phyloP scores from a whole-genome alignment of 2,888 invertebrate species.

The Drosophila gaucha region DNA sequence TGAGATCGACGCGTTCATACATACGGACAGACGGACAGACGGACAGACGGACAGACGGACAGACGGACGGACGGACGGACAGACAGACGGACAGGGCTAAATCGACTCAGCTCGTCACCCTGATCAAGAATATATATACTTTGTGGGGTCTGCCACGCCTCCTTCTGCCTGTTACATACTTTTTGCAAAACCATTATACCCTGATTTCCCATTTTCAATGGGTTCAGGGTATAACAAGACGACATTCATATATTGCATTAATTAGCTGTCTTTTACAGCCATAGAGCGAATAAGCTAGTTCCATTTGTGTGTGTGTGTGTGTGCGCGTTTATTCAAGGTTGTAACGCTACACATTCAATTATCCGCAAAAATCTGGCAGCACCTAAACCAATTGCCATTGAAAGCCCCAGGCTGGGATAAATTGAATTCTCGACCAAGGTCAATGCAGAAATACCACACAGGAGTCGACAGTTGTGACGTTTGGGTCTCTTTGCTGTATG shows the following conservation, averaged over 20 bases:
- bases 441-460: constrained; percentile 5
- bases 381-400: constrained; percentile 16
- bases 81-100: too few species aligned
- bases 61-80: too few species aligned
- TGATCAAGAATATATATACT: too few species aligned
- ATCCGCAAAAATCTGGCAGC: constrained; percentile 3
- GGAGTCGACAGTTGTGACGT: constrained; percentile 16
- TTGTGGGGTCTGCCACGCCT: too few species aligned
- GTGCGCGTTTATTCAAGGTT: constrained; percentile 7
- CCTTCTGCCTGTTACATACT: too few species aligned
- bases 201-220: too few species aligned
- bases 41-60: too few species aligned
- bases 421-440: constrained; percentile 48
- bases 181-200: too few species aligned
- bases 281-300: neutral
- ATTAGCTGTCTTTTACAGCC: neutral
- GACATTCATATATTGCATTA: neutral
- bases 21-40: too few species aligned
- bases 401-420: constrained; percentile 26
- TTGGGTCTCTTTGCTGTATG: constrained; percentile 22
- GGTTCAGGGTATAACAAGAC: too few species aligned
- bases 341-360: constrained; percentile 23
- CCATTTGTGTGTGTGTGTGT: neutral
- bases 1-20: too few species aligned
- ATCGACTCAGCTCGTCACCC: too few species aligned